Base-by-base conservation (phyloP, 2,797 vertebrate species). In the Onychomys arenicola region DNA sequence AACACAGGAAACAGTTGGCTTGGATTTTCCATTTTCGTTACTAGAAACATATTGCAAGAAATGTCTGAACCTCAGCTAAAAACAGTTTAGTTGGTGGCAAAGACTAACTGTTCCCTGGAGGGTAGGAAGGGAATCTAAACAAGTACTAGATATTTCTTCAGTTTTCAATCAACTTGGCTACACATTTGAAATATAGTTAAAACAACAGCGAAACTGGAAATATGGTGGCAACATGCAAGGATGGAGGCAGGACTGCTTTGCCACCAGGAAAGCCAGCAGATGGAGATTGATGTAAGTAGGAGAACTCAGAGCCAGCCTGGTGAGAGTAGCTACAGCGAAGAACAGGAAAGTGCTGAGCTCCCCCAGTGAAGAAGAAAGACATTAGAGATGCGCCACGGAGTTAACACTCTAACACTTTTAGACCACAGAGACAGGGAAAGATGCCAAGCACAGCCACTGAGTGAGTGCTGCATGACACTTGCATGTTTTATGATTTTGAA, bases 11-110 rank as follows among this genome's bases (percentile, higher is more conserved):
- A 86, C 82, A 87, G 97, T 96, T 97, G 94, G 78, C 95, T 95
- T 96, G 69, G 49, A 96, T 95, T 96, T 97, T 88, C 89, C 96
- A 94, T 91, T 96, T 96, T 92, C 78, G 92, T 97, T 97, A 84
- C 93, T 94, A 92, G 75, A 96, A 97, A 96, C 97, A 97, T 97
- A 97, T 96, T 97, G 93, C 90, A 93, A 90, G 34, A 89, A 95
- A 46, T 84, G 82, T 97, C 95, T 93, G 90, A 59, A 96, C 91
- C 92, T 95, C 92, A 37, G 75, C 97, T 96, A 83, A 92, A 96
- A 96, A 81, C 65, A 95, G 59, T 94, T 85, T 76, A 90, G 84
- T 63, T 81, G 3, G 46, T 84, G 85, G 92, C 95, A 96, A 96
- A 95, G 78, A 95, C 75, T 96, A 96, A 96, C 90, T 87, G 82